These are phyloP conservation scores for Alouatta palliata DNA, from an alignment of 2,113 vertebrate genomes.

Conservation along the genomic window DNA sequence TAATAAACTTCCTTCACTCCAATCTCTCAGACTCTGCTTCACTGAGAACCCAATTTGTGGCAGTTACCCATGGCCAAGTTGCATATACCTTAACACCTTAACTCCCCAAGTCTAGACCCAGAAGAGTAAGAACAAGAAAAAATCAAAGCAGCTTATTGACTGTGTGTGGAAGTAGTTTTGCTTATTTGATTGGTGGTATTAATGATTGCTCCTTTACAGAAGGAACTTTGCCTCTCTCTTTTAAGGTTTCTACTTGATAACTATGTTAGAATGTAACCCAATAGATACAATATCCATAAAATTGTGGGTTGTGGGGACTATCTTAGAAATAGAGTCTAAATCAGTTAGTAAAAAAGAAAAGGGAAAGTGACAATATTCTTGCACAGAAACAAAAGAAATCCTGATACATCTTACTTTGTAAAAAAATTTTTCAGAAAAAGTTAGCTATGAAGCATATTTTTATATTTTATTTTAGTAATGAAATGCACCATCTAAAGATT, in stretches of 20 bases:
- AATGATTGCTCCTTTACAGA: background rate
- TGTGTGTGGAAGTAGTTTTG: background rate
- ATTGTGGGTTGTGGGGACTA: background rate
- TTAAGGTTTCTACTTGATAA: slow-evolving; percentile 22
- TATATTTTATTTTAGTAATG: background rate
- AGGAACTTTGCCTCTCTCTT: background rate
- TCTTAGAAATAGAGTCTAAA: slow-evolving; percentile 23
- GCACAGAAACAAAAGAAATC: slow-evolving; percentile 13
- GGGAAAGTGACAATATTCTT: background rate
- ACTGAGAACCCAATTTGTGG: background rate
- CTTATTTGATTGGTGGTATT: background rate
- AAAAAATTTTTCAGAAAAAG: background rate
- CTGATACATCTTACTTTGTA: background rate
- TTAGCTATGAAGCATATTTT: slow-evolving; percentile 1
- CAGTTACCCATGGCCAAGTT: background rate
- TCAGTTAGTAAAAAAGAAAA: background rate
- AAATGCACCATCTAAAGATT: background rate
- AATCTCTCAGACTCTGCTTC: background rate
- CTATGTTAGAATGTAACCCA: background rate
- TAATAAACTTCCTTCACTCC: background rate
- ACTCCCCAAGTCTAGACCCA: background rate
- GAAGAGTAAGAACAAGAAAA: background rate
- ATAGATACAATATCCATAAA: background rate
- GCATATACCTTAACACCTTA: background rate
- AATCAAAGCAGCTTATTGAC: background rate